Evolutionary conservation across 2,888 invertebrate genomes (phyloP), one percentile per base, ranked within the genome.

Genomic region (Chromoteleia sp.): DNA sequence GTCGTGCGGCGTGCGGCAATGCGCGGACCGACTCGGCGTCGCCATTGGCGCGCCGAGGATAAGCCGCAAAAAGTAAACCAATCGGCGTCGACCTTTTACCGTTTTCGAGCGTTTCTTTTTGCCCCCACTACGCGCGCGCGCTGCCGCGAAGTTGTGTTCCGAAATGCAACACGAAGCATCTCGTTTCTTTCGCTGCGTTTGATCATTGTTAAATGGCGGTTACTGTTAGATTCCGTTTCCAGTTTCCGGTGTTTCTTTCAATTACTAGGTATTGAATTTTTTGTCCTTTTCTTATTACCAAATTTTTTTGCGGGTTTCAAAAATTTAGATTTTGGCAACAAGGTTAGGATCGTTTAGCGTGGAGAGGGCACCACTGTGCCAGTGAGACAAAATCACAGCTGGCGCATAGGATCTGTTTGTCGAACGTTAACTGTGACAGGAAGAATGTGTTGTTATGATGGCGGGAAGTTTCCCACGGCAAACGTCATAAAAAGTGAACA

Each of bases 1-100:
- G 93, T 93, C 93, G 92, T 93, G 93, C 93, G 92, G 93, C 93
- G 93, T 93, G 93, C 92, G 92, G 92, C 92, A 93, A 93, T 91
- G 92, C 88, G 91, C 88, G 88, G 88, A 90, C 90, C 91, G 89
- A 90, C 88, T 88, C 88, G 86, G 80, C 83, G 80, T 87, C 88
- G 85, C 90, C 86, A 94, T 94, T 94, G 94, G 94, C 88, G 88
- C 88, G 91, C 91, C 94, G 93, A 92, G 92, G 94, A 94, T 92
- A 92, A 93, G 92, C 93, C 94, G 94, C 94, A 93, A 92, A 93
- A 92, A 92, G 89, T 91, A 88, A 87, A 89, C 94, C 94, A 94
- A 94, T 94, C 91, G 88, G 84, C 85, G 84, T 79, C 83, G 84
- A 87, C 86, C 88, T 90, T 91, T 90, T 92, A 91, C 91, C 48